phyloP scores from a whole-genome alignment of 2,888 invertebrate species.

The Stratiomys singularior region DNA sequence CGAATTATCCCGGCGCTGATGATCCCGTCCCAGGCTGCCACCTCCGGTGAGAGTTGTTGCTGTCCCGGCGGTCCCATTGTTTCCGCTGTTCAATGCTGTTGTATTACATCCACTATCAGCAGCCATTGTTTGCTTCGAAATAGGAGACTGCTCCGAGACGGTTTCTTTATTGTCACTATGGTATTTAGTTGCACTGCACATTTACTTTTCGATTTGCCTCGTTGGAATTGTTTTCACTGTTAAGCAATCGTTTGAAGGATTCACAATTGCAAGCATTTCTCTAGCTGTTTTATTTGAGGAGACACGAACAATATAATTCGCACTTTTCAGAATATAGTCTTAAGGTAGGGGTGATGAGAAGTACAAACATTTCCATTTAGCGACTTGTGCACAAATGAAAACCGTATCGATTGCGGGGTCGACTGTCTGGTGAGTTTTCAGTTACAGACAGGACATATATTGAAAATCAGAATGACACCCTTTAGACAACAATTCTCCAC shows the following conservation, averaged over 20 bases:
- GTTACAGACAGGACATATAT: too few species aligned
- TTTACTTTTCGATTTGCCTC: constrained; percentile 15
- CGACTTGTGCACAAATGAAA: too few species aligned
- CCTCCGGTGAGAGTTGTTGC: background rate
- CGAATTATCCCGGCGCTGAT: constrained; percentile 15
- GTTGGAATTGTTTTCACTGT: background rate
- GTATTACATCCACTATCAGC: constrained; percentile 37
- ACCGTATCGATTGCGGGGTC: background rate
- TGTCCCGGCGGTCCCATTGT: background rate
- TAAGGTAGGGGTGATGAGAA: too few species aligned
- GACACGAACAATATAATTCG: background rate
- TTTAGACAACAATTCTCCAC: background rate
- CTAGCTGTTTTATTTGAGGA: background rate
- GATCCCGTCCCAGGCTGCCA: constrained; percentile 8
- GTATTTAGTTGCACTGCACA: constrained; percentile 30
- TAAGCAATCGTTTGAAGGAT: background rate
- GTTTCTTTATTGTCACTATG: background rate
- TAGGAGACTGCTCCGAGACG: background rate
- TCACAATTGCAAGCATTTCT: background rate
- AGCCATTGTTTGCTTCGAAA: constrained; percentile 19
- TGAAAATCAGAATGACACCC: too few species aligned
- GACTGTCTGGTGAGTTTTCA: background rate
- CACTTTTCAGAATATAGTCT: too few species aligned
- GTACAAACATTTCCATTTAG: too few species aligned
- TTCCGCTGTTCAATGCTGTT: constrained; percentile 10